Evolutionary conservation across 2,888 invertebrate species (phyloP).

Genomic region (Caenorhabditis sulstoni): DNA sequence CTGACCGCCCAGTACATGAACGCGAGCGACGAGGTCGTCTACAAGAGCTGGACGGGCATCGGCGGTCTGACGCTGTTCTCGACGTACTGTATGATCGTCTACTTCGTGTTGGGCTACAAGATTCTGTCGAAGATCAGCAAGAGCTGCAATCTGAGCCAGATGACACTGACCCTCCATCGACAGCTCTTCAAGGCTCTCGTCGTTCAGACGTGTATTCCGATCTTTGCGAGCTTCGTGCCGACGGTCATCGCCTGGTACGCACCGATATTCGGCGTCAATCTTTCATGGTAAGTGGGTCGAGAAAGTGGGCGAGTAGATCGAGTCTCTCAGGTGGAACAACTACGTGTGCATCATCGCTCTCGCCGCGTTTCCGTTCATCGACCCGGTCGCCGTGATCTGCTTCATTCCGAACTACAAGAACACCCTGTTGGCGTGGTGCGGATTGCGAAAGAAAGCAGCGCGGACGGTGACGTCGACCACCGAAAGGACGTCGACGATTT

Average conservation of each 20-base stretch:
- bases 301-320: not conserved
- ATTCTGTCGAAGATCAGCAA: constrained; percentile 39
- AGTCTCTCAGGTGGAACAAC: constrained; percentile 28
- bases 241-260: constrained; percentile 48
- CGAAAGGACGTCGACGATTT: constrained; percentile 6
- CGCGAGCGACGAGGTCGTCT: constrained; percentile 34
- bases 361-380: constrained; percentile 38
- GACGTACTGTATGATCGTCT: constrained; percentile 41
- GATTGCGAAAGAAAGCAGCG: not conserved
- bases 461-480: constrained; percentile 1
- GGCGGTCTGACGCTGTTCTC: constrained; percentile 23
- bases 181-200: constrained; percentile 47
- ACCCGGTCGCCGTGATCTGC: constrained; percentile 40
- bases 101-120: constrained; percentile 34
- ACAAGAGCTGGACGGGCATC: constrained; percentile 41
- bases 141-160: constrained; percentile 9
- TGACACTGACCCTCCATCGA: constrained; percentile 13
- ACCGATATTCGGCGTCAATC: constrained; percentile 32
- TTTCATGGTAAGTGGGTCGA: constrained; percentile 19
- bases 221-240: constrained; percentile 40
- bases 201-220: constrained; percentile 47
- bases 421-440: constrained; percentile 12
- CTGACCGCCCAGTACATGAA: constrained; percentile 42
- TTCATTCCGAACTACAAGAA: constrained; percentile 49
- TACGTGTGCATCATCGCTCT: constrained; percentile 32